Evolutionary conservation across 1,140 invertebrate species (phyloP), one percentile per base, ranked within the genome.

Genomic region (Maniola jurtina): DNA sequence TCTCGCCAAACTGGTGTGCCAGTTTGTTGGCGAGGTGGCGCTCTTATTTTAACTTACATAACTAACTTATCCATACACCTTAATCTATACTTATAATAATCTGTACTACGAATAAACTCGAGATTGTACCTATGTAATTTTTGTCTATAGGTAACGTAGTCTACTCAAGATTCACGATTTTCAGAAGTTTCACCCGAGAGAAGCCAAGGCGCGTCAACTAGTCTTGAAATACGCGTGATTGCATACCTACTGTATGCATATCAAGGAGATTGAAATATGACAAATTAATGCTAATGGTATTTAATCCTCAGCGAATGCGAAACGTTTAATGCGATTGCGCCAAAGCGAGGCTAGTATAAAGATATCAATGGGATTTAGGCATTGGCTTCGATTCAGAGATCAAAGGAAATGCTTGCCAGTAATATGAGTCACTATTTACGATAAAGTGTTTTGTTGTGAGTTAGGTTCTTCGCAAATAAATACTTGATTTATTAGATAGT

Each of bases 321-420:
- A 64, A 75, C 64, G 64, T 73, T 70, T 64, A 68, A 75, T 76
- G 66, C 64, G 54, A 73, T 70, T 55, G 59, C 63, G 64, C 73
- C 72, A 71, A 70, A 74, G 70, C 65, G 61, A 48, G 48, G 16
- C 54, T 64, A 70, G 59, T 77, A 83, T 85, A 81, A 86, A 88
- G 80, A 81, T 81, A 85, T 88, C 83, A 83, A 73, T 68, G 61
- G 66, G 77, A 80, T 84, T 83, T 75, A 66, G 64, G 59, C 16
- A 76, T 65, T 72, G 64, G 67, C 61, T 79, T 71, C 71, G 70
- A 77, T 76, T 82, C 76, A 75, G 61, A 83, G 75, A 85, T 86
- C 82, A 87, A 86, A 89, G 84, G 59, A 61, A 40, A 61, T 72
- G 66, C 72, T 80, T 83, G 75, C 72, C 80, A 81, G 64, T 72